Percentiles rank a stretch among this genome's conserved stretches.
These are phyloP conservation scores for Lutraria rhynchaena DNA, from an alignment of 1,140 invertebrate species.

Conservation along the genomic window DNA sequence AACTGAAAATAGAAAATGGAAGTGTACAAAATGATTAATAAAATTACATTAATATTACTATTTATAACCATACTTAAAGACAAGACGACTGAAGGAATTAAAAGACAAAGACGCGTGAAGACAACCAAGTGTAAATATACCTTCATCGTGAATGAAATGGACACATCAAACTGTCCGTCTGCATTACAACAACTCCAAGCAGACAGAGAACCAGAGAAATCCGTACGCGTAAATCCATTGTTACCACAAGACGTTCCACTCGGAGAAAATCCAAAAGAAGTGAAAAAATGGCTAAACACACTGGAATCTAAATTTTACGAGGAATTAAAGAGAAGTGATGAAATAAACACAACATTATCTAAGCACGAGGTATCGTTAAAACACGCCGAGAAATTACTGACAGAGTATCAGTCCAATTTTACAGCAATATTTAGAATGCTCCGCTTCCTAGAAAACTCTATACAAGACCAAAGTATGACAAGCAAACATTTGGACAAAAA, in stretches of 20 bases:
- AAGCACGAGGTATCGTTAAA: constrained; percentile 68
- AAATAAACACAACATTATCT: constrained; percentile 73
- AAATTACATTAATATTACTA: too few relatives aligned
- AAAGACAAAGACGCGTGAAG: constrained; percentile 38
- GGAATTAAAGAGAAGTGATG: constrained; percentile 71
- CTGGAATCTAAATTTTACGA: constrained; percentile 72
- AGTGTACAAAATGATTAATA: too few relatives aligned
- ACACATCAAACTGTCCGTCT: constrained; percentile 69
- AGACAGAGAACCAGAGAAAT: constrained; percentile 18
- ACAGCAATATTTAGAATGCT: constrained; percentile 72
- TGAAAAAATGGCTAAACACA: constrained; percentile 62
- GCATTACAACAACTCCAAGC: constrained; percentile 46
- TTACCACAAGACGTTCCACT: constrained; percentile 9
- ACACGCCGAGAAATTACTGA: constrained; percentile 64
- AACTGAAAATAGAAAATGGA: too few relatives aligned
- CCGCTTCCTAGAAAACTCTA: constrained; percentile 70
- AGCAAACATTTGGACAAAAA: constrained; percentile 77
- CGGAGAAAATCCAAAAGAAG: constrained; percentile 7
- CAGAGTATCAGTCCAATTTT: constrained; percentile 71
- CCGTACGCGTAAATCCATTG: constrained; percentile 4
- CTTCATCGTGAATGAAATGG: constrained; percentile 77
- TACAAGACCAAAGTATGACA: constrained; percentile 67
- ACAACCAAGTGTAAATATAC: constrained; percentile 71
- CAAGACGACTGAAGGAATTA: constrained; percentile 8
- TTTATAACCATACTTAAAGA: too few relatives aligned